These are phyloP conservation scores for Sebastes ruberrimus DNA, from an alignment of 2,797 vertebrate genomes.

Conservation along the genomic window DNA sequence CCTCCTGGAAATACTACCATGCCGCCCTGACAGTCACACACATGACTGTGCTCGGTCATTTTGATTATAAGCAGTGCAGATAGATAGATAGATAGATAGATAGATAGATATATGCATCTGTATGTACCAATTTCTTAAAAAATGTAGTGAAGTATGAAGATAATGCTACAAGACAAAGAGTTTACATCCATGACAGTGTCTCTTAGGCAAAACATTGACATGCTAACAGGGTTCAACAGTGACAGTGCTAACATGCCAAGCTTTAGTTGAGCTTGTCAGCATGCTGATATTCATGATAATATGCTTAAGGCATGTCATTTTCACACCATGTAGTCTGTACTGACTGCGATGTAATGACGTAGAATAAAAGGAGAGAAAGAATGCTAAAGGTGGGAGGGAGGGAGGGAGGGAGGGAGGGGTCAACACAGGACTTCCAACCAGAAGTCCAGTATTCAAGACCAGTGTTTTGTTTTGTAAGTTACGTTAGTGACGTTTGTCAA, in stretches of 20 bases:
- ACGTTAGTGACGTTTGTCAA: neutral
- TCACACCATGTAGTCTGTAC: neutral
- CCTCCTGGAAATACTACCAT: constrained; percentile 60
- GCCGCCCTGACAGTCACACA: constrained; percentile 33
- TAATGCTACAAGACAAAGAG: neutral
- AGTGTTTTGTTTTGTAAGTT: neutral
- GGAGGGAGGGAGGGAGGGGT: too few relatives aligned
- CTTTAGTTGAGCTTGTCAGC: neutral
- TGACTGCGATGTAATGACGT: neutral
- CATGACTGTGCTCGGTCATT: constrained; percentile 27
- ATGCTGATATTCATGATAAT: neutral
- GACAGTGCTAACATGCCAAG: neutral
- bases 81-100: constrained; percentile 1
- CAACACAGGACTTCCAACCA: neutral
- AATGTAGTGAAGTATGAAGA: neutral
- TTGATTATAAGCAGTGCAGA: constrained; percentile 10
- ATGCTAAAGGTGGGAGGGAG: neutral
- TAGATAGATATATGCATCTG: neutral
- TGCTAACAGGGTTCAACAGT: neutral
- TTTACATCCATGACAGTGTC: neutral
- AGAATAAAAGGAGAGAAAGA: neutral
- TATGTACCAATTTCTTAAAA: neutral
- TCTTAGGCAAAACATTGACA: neutral
- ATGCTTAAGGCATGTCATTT: neutral
- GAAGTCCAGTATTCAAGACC: neutral